Evolutionary conservation across 2,113 vertebrate species (phyloP), one percentile per base, ranked within the genome.

Genomic region (mouse (Mus musculus)): DNA sequence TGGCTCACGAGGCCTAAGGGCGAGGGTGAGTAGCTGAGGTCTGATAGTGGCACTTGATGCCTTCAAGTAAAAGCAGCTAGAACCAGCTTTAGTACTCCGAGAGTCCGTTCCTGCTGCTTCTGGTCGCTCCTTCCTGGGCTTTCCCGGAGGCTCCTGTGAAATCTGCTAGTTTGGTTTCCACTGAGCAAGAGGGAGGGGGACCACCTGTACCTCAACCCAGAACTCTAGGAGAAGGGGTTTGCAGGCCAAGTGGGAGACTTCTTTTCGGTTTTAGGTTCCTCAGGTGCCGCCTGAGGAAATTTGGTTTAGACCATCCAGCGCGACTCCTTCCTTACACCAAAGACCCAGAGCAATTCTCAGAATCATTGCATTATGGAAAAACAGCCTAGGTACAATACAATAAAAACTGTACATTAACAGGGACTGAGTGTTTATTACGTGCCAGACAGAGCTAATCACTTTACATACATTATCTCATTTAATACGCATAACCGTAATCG

Each of bases 361-460:
- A 63, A 73, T 88, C 88, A 88, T 72, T 5, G 1, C 85, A 85
- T 78, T 94, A 82, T 72, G 61, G 93, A 69, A 95, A 95, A 97
- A 56, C 76, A 78, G 80, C 80, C 95, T 95, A 85, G n/a, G 77
- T 78, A 87, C 84, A 92, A 89, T 94, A 91, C 65, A 92, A 96
- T 89, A 80, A 95, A 91, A 97, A 88, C 82, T 90, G 13, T 88
- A 96, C 42, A 56, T 95, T 95, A 94, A 90, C 91, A 90, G 88
- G 88, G 94, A 93, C 75, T 63, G 94, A 84, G 52, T 72, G 67
- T 92, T 97, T 92, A 91, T 97, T 95, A 85, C 95, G 91, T 95
- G 90, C 72, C 94, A 96, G 65, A 95, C 92, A 95, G 61, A 96
- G 90, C 30, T 52, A 88, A 93, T 87, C 76, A 84, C 56, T 88